These are phyloP conservation scores for Enoplosus armatus DNA, from an alignment of 2,797 vertebrate genomes.

Conservation along the genomic window DNA sequence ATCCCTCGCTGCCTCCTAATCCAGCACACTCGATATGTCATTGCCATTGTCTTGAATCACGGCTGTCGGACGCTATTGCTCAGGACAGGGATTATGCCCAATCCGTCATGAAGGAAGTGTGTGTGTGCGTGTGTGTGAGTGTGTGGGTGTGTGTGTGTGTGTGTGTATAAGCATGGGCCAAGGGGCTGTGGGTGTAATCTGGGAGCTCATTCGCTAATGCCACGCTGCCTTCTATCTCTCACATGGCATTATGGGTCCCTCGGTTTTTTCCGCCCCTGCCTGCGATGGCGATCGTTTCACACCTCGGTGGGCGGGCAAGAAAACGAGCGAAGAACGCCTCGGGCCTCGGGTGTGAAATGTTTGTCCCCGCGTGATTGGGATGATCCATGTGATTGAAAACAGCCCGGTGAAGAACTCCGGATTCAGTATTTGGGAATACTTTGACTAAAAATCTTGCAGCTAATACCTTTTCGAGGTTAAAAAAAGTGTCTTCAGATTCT, in stretches of 20 bases:
- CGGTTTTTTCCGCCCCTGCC: constrained; percentile 22
- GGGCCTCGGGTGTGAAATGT: too few relatives aligned
- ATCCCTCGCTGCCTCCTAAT: constrained; percentile 58
- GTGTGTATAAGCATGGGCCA: constrained; percentile 27
- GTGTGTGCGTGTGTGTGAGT: constrained; percentile 30
- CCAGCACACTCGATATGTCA: constrained; percentile 60
- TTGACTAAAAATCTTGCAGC: too few relatives aligned
- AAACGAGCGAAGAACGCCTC: not conserved
- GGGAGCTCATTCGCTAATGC: constrained; percentile 70
- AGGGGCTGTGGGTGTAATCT: constrained; percentile 73
- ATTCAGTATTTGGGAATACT: too few relatives aligned
- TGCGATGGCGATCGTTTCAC: constrained; percentile 55
- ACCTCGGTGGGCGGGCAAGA: constrained; percentile 13
- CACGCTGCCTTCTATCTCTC: constrained; percentile 58
- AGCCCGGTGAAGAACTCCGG: too few relatives aligned
- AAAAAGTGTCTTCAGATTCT: too few relatives aligned
- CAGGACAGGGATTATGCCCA: constrained; percentile 75
- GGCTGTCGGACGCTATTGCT: constrained; percentile 59
- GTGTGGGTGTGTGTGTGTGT: constrained; percentile 34
- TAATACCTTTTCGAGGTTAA: too few relatives aligned
- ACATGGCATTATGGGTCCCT: constrained; percentile 67
- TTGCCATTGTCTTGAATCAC: constrained; percentile 66
- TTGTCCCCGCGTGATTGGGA: too few relatives aligned
- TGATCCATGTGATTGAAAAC: too few relatives aligned
- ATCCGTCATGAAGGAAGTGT: constrained; percentile 65